Base-by-base conservation (phyloP, 2,888 invertebrate species). In the Ectemnius continuus region DNA sequence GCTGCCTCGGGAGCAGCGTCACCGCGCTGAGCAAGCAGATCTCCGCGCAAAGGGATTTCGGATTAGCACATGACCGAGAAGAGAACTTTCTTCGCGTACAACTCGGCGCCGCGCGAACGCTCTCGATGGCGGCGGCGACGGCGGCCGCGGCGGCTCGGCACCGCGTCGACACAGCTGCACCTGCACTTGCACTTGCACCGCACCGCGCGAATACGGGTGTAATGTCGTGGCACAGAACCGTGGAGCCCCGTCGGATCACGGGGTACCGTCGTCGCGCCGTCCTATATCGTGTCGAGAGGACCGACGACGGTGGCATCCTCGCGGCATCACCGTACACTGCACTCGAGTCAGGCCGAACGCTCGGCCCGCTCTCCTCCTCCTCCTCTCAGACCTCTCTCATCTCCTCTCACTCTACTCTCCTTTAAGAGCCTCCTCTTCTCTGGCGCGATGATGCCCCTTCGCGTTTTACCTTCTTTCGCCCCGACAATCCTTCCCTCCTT, bases 291-390 rank as follows among this genome's bases (percentile, higher is more conserved):
- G 70, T 63, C 69, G 67, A 70, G 75, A 76, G 70, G 70, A 77
- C 66, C 75, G 67, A 76, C 70, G 72, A 75, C 75, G 78, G 70
- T 70, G 73, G 79, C 84, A 78, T 82, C 78, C 72, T 80, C 80
- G 80, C 80, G 73, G 79, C 83, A 82, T 80, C 83, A 73, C 83
- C 78, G 78, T 76, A 47, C 63, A 70, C 78, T 77, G 70, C 75
- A 71, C 83, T 75, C 79, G 77, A 79, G 73, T 79, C 75, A 67
- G 70, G 70, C 69, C 68, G 70, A 75, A 65, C 68, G 67, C 76
- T 66, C 71, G 79, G 68, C 75, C 76, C 82, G 74, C 70, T 67
- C 70, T 46, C 68, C 68, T 45, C n/a, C 63, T 63, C 60, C 61
- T 47, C 20, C 65, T 59, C 59, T 20, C 61, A 57, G 6, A 18